Conservation (phyloP, 2,797 vertebrate species). For the Sarcophilus harrisii region DNA sequence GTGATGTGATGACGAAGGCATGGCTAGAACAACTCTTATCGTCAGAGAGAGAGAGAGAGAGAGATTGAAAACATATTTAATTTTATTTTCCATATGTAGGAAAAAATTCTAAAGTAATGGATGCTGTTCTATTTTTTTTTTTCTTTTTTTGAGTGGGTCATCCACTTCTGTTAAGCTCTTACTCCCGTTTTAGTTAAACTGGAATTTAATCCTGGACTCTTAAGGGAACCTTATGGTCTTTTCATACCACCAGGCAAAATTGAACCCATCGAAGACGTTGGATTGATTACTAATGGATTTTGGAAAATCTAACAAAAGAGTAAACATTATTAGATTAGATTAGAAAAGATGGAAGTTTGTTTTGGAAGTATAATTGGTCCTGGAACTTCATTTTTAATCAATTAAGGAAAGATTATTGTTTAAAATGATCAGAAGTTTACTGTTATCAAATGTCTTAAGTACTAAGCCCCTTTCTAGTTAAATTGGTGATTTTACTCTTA, state of each 20-base stretch:
- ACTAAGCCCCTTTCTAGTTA: slow-evolving; percentile 12
- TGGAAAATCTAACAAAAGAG: slow-evolving; percentile 35
- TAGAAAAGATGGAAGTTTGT: slow-evolving; percentile 35
- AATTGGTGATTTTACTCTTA: neutral
- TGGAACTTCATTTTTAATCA: slow-evolving; percentile 59
- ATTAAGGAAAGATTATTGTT: slow-evolving; percentile 22
- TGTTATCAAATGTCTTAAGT: slow-evolving; percentile 23
- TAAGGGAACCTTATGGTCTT: too few species aligned
- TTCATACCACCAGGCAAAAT: neutral
- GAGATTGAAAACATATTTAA: too few species aligned
- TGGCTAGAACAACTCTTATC: slow-evolving; percentile 53
- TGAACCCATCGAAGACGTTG: slow-evolving; percentile 31
- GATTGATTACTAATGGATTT: slow-evolving; percentile 42
- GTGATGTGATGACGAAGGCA: slow-evolving; percentile 51
- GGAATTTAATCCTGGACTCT: slow-evolving; percentile 58
- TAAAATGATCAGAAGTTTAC: slow-evolving; percentile 20
- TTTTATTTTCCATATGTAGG: slow-evolving; percentile 2
- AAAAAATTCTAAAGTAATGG: slow-evolving; percentile 37
- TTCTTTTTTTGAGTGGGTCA: slow-evolving; percentile 58
- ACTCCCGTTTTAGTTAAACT: slow-evolving; percentile 70
- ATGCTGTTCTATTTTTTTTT: slow-evolving; percentile 68
- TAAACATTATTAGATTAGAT: neutral
- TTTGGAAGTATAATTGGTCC: slow-evolving; percentile 36
- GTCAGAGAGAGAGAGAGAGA: neutral
- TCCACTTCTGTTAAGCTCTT: neutral